A percentile compares a stretch with the other conserved stretches of the same genome.
phyloP scores from a whole-genome alignment of 2,888 invertebrate species.

The Limenitis camilla region DNA sequence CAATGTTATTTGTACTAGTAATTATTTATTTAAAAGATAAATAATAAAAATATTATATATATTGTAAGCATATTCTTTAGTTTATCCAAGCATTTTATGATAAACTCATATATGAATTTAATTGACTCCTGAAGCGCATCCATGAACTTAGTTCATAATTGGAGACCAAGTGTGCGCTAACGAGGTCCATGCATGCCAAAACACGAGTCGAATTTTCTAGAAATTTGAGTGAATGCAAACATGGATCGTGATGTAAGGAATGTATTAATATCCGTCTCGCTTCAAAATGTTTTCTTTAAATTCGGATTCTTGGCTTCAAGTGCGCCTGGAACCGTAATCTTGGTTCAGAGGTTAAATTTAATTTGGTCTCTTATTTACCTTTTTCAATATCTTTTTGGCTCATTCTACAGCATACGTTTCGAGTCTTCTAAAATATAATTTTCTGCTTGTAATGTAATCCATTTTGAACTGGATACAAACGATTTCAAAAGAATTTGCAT shows the following conservation, averaged over 20 bases:
- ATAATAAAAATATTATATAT: neutral
- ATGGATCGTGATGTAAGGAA: slow-evolving; percentile 23
- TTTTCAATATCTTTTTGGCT: too few species aligned
- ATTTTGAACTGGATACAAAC: too few species aligned
- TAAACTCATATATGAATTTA: slow-evolving; percentile 44
- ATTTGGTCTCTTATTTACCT: too few species aligned
- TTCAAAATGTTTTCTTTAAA: too few species aligned
- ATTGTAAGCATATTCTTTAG: neutral
- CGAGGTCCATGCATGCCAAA: slow-evolving; percentile 58
- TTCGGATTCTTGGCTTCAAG: too few species aligned
- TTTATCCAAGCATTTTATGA: slow-evolving; percentile 21
- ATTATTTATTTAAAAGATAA: neutral
- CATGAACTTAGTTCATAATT: slow-evolving; percentile 55
- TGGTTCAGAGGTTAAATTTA: too few species aligned
- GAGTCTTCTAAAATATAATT: too few species aligned
- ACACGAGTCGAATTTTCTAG: slow-evolving; percentile 42
- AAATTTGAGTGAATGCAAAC: slow-evolving; percentile 30
- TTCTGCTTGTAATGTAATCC: too few species aligned
- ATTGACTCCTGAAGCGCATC: slow-evolving; percentile 43
- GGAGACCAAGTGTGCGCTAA: slow-evolving; percentile 55
- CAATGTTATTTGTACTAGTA: too few species aligned
- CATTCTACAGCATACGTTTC: too few species aligned
- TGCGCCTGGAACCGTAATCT: too few species aligned
- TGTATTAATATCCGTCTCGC: slow-evolving; percentile 15
- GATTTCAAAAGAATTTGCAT: too few species aligned